Evolutionary conservation across 2,113 vertebrate genomes (phyloP), one percentile per base, ranked within the genome.

Genomic region (Romanogobio albipinnatus): DNA sequence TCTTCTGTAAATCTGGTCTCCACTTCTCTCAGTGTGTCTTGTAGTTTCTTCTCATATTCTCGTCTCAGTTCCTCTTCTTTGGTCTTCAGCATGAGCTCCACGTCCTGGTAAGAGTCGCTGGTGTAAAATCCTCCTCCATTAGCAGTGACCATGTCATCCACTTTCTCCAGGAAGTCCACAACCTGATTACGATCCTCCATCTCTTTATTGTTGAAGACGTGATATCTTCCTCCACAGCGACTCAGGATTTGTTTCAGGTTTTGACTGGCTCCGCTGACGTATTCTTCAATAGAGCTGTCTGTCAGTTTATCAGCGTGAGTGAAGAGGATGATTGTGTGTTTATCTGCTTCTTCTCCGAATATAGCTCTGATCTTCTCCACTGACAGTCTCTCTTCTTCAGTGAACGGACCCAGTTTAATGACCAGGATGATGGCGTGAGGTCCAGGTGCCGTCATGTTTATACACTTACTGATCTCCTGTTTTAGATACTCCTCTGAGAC

Each of bases 381-480:
- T 2, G 78, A 9, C 0, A 7, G 2, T 1, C 0, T 11, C 49
- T 86, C 70, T n/a, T 81, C 84, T 10, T 66, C 3, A 0, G 68
- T 45, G 29, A 76, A 76, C 2, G 26, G 24, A 0, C 64, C 84
- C 0, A 9, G 19, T 0, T 49, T 0, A 80, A 85, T 36, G 1
- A 85, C 76, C 76, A 85, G 51, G 24, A 85, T 15, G 64, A 85
- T 85, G 51, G 51, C 76, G 5, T 85, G 76, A 15, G 84, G 84
- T 80, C 84, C 84, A 14, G 84, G 84, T 11, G 84, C 64, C 0
- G 75, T 76, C 74, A 76, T 76, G 14, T 76, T 76, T 2, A 75
- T 3, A 29, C 73, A 75, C 1, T 75, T 75, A 29, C 73, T 75
- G 29, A 84, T 49, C 24, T 84, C 47, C 13, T 53, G 19, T 26